Conservation (phyloP, 64 coral and sea anemone species). For the Montipora cactus region DNA sequence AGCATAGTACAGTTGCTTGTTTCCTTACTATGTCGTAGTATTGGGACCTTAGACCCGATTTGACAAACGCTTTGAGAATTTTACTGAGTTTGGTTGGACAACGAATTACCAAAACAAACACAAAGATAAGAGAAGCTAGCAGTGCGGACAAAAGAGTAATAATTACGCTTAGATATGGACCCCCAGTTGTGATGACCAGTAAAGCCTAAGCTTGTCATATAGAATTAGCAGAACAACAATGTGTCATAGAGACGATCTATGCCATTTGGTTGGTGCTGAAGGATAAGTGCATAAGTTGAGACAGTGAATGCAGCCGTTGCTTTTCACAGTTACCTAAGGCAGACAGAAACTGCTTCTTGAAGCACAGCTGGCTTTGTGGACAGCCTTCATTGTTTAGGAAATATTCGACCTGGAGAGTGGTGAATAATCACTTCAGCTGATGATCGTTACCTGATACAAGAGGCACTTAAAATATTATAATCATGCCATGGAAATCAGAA, state of each 20-base stretch:
- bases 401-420: neutral
- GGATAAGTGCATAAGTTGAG: no score
- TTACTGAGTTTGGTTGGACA: constrained; percentile 57
- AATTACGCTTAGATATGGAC: neutral
- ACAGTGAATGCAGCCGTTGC: no score
- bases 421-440: constrained; percentile 30
- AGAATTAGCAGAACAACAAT: no score
- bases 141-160: constrained; percentile 21
- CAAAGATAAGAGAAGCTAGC: constrained; percentile 51
- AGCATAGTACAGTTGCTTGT: no score
- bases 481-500: constrained; percentile 40
- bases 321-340: no score
- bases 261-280: no score
- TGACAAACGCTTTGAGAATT: constrained; percentile 50
- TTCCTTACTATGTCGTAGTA: no score
- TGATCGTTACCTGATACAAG: neutral
- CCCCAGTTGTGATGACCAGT: constrained; percentile 6
- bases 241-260: no score
- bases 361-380: no score
- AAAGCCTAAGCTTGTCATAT: neutral
- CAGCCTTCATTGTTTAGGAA: no score
- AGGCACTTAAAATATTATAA: constrained; percentile 32
- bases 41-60: no score
- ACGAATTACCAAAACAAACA: constrained; percentile 31
- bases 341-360: no score